Base-by-base conservation (phyloP, 1,140 invertebrate species). In the Megathymus violae region DNA sequence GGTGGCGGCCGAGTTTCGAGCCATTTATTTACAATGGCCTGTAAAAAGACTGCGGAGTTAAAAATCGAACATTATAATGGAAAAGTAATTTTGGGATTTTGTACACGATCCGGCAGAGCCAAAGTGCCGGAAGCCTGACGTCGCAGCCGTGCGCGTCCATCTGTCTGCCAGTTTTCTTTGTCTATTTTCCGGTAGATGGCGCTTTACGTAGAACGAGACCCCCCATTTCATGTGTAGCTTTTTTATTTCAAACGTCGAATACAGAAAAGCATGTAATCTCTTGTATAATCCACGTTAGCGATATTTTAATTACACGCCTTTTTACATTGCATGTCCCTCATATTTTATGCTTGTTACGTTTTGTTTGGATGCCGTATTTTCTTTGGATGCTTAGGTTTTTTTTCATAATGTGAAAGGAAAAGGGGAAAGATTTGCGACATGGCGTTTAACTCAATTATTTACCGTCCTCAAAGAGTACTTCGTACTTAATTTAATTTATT, bases 1-100 rank as follows among this genome's bases (percentile, higher is more conserved):
- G 72, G 79, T 19, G 38, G 44, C 54, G 67, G 64, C 67, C 61
- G 61, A 63, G 61, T 68, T 80, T 73, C 62, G 61, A 68, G 40
- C 60, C 64, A 66, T 54, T 54, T 54, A 54, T 54, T 54, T 54
- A 54, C 51, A 54, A 43, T 54, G 51, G 38, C 19, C 38, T 25
- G 15, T 54, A 43, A 43, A 43, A 51, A 54, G 17, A 54, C 11
- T 27, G 38, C 13, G 4, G 17, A 54, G 36, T 54, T 41, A 54
- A 54, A 54, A 54, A 54, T 43, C 51, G 51, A 54, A 54, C 51
- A 54, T 54, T 54, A 54, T 54, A 54, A 54, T 54, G 36, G 51
- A n/a, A 54, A 43, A 54, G 51, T 54, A 54, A 54, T 54, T 54
- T 54, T 41, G 50, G 36, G 19, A 54, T 41, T 25, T 17, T 36